These are phyloP conservation scores for Trissolcus basalis DNA, from an alignment of 1,140 invertebrate species.

Conservation along the genomic window DNA sequence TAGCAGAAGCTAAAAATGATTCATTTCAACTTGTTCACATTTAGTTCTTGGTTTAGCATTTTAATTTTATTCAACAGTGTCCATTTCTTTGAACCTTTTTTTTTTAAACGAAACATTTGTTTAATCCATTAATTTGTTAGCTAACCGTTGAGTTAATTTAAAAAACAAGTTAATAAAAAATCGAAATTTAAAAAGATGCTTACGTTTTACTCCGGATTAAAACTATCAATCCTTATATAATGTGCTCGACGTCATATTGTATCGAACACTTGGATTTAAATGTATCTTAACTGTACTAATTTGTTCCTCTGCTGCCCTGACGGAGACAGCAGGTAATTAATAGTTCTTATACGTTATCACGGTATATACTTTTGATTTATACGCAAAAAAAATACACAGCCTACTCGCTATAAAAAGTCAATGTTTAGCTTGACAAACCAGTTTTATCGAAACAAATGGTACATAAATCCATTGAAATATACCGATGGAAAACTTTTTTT, in stretches of 20 bases:
- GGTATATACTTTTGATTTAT: conserved; percentile 50
- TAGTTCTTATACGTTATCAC: conserved; percentile 55
- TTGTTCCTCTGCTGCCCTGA: conserved; percentile 74
- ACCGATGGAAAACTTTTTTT: conserved; percentile 4
- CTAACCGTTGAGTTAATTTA: too few species aligned
- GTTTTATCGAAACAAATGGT: neutral
- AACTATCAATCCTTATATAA: conserved; percentile 27
- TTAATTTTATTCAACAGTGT: too few species aligned
- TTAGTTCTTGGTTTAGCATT: too few species aligned
- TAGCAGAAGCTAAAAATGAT: too few species aligned
- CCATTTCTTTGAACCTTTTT: too few species aligned
- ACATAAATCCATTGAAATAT: neutral
- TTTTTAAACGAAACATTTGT: too few species aligned
- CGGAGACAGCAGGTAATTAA: conserved; percentile 77
- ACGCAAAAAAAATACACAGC: conserved; percentile 14
- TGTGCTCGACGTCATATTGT: conserved; percentile 45
- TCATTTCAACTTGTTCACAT: too few species aligned
- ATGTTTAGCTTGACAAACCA: conserved; percentile 4
- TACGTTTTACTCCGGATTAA: conserved; percentile 25
- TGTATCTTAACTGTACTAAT: conserved; percentile 66
- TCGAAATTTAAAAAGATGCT: neutral
- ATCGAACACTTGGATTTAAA: conserved; percentile 53
- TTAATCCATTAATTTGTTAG: too few species aligned
- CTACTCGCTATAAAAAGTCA: conserved; percentile 2
- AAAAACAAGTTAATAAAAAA: too few species aligned